Evolutionary conservation across 92 coral and sea anemone species (phyloP).

Genomic region (Metridium senile): DNA sequence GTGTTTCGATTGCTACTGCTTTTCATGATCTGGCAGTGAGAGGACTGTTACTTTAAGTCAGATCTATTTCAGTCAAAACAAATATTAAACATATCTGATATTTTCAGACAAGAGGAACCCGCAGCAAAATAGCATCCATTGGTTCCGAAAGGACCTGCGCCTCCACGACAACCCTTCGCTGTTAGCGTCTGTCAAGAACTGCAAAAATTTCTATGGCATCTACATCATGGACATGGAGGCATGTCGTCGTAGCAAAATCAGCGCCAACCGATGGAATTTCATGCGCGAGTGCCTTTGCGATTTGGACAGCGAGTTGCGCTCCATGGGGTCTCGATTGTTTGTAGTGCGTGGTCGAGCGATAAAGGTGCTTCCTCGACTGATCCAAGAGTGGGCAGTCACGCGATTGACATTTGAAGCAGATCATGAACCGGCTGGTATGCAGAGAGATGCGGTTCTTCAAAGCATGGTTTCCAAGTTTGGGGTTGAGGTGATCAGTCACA

Average conservation of each 20-base stretch:
- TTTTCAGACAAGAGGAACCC: no score
- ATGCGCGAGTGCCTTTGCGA: constrained; percentile 69
- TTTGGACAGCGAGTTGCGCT: constrained; percentile 66
- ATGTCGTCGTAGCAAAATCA: constrained; percentile 54
- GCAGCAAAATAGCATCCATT: constrained; percentile 80
- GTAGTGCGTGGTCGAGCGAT: constrained; percentile 67
- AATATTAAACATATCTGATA: no score
- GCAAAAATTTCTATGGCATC: constrained; percentile 73
- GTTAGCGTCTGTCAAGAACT: constrained; percentile 60
- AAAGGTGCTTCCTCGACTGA: constrained; percentile 48
- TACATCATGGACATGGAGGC: constrained; percentile 74
- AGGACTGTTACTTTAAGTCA: no score
- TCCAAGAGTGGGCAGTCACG: constrained; percentile 54
- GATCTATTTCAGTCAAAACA: no score
- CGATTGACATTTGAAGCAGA: constrained; percentile 77
- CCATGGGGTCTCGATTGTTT: constrained; percentile 67
- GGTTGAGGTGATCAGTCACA: constrained; percentile 61
- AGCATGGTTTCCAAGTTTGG: constrained; percentile 61
- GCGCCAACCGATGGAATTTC: constrained; percentile 80
- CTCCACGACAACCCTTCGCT: constrained; percentile 95
- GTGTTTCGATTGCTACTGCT: no score
- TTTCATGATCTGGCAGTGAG: no score
- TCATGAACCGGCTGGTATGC: constrained; percentile 73
- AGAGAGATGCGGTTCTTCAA: constrained; percentile 67
- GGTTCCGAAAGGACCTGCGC: constrained; percentile 93